Base-by-base conservation (phyloP, 2,888 invertebrate species). In the Agriotes lineatus region DNA sequence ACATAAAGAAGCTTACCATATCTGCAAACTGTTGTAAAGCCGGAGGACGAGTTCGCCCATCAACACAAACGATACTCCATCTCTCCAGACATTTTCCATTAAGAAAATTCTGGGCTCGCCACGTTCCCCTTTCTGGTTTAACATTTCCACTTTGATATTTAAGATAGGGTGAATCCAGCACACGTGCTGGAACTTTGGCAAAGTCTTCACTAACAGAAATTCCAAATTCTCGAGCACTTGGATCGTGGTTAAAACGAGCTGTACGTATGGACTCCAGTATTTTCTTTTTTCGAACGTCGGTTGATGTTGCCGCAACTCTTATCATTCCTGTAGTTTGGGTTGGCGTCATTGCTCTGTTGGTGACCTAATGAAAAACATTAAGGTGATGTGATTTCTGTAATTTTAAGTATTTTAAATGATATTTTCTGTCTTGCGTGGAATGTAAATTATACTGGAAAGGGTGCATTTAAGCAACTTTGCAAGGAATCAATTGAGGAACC, bases 301-400 rank as follows among this genome's bases (percentile, higher is more conserved):
- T 94, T 0, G 90, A 88, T 0, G 95, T 92, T 0, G 98, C 97
- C 0, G 98, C 94, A 39, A 88, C 87, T 80, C 85, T 90, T 59
- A 99, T 96, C 96, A 99, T 96, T 0, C 88, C 89, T 0, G 93
- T 86, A 0, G 97, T 93, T 83, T 98, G 97, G 25, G 82, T 86
- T 25, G 96, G 93, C 4, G 91, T 92, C 79, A 98, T 86, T 82
- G 96, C 96, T 77, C 89, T 88, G 75, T 91, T 91, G 60, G 92
- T 89, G 0, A 84, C 77, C 68, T 68, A 42, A 10, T 37, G 42
- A 25, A 2, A 20, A 66, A n/a, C n/a, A n/a, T n/a, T n/a, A n/a
- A n/a, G n/a, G n/a, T n/a, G n/a, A n/a, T n/a, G n/a, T n/a, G n/a
- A n/a, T n/a, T n/a, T n/a, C n/a, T n/a, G n/a, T n/a, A n/a, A n/a